These are phyloP conservation scores for Masnerella sp. DNA, from an alignment of 2,888 invertebrate species.

Conservation along the genomic window DNA sequence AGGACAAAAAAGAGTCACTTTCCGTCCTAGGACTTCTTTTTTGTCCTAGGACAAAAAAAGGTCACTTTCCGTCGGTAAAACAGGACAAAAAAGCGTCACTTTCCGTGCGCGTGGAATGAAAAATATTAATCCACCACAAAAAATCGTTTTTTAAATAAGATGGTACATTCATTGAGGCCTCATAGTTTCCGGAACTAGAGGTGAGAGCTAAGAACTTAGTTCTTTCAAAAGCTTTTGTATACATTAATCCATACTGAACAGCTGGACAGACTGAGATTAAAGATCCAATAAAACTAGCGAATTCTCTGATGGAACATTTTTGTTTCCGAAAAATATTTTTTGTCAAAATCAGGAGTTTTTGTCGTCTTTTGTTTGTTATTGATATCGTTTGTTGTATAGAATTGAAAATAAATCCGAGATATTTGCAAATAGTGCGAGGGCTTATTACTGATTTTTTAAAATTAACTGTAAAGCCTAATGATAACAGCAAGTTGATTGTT, in stretches of 20 bases:
- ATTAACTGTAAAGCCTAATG: constrained; percentile 20
- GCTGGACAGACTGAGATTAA: constrained; percentile 42
- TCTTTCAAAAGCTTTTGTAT: constrained; percentile 41
- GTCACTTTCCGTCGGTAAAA: no score
- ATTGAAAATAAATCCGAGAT: constrained; percentile 32
- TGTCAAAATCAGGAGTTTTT: neutral
- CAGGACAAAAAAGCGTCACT: no score
- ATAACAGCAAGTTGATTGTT: neutral
- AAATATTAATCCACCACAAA: neutral
- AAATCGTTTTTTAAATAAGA: constrained; percentile 4
- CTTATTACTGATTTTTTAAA: constrained; percentile 10
- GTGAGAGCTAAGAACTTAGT: constrained; percentile 22
- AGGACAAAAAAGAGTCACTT: no score
- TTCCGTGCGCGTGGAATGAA: no score
- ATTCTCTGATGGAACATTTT: constrained; percentile 8
- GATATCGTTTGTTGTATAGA: constrained; percentile 16
- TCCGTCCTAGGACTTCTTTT: no score
- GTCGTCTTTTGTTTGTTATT: constrained; percentile 10
- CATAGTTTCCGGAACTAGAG: neutral
- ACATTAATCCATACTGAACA: constrained; percentile 32
- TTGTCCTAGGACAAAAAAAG: no score
- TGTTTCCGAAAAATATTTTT: neutral
- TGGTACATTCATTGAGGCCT: constrained; percentile 3
- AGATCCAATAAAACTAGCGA: constrained; percentile 43
- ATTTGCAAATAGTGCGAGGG: constrained; percentile 2